Evolutionary conservation across 2,113 vertebrate genomes (phyloP), one percentile per base, ranked within the genome.

Genomic region (Brachypodius melanocephalos): DNA sequence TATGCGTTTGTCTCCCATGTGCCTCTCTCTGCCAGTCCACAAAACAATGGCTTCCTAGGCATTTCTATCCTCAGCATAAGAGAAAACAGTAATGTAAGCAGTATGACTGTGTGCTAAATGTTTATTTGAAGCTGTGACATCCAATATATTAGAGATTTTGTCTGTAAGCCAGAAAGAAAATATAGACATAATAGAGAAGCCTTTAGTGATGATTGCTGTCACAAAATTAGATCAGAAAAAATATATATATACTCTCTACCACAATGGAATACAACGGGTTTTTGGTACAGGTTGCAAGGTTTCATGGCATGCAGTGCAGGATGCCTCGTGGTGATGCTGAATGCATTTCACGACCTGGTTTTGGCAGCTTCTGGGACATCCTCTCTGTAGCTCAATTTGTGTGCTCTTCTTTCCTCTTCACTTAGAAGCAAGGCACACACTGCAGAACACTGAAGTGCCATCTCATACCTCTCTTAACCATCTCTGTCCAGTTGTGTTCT

Each of bases 1-100:
- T 96, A 89, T 96, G 80, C 94, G 82, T 96, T 92, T 97, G 93
- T 96, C 93, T 96, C 76, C 94, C 90, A 83, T 95, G 79, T 97
- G 94, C 95, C 92, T 96, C 93, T 92, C 92, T 97, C 95, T 96
- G 94, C 95, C 89, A 88, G 90, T 85, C 90, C 94, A 96, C 93
- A 96, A 93, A 93, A 71, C 88, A 86, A 84, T 88, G 96, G 83
- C 93, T 92, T 82, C 46, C 42, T 79, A 38, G 90, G 86, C 90
- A 83, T 96, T 96, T 82, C 68, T 92, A 20, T 61, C 88, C 81
- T 77, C 67, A 63, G 7, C 40, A 28, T 28, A 29, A 79, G 42
- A 78, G 34, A 52, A 89, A 76, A 45, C 6, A 66, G 19, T n/a
- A 14, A 94, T 18, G 38, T n/a, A 54, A 93, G 48, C 74, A 28